Evolutionary conservation across 2,113 vertebrate genomes (phyloP).

Genomic region (Cololabis saira): DNA sequence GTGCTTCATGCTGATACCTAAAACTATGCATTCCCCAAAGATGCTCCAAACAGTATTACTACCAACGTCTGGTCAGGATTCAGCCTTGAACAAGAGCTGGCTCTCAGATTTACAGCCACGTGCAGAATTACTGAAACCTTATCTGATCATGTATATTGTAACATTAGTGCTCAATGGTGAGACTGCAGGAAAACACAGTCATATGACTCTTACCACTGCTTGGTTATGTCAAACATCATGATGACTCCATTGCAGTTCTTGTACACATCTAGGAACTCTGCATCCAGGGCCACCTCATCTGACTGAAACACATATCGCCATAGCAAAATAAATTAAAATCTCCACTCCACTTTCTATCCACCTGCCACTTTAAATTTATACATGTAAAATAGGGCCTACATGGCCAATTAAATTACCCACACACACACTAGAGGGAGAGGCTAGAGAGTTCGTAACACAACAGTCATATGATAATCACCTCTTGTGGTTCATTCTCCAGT

Average conservation of each 20-base stretch:
- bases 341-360: too few species aligned
- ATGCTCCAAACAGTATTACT: conserved; percentile 1
- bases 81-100: conserved; percentile 1
- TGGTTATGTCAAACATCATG: conserved; percentile 99
- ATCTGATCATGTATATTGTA: conserved; percentile 59
- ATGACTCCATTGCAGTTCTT: conserved; percentile 97
- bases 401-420: neutral
- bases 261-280: conserved; percentile 97
- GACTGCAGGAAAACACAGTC: conserved; percentile 12
- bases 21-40: neutral
- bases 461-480: conserved; percentile 83
- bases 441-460: conserved; percentile 47
- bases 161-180: conserved; percentile 7
- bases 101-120: neutral
- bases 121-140: conserved; percentile 37
- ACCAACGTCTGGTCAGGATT: conserved; percentile 9
- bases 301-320: conserved; percentile 73
- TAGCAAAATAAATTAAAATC: neutral
- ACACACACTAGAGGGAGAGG: conserved; percentile 19
- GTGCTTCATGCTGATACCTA: neutral
- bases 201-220: conserved; percentile 90
- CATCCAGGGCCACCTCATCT: conserved; percentile 96
- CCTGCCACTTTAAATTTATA: too few species aligned
- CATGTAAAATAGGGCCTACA: too few species aligned
- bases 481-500: conserved; percentile 96